These are phyloP conservation scores for Digitonthophagus gazella DNA, from an alignment of 2,888 invertebrate species.

Conservation along the genomic window DNA sequence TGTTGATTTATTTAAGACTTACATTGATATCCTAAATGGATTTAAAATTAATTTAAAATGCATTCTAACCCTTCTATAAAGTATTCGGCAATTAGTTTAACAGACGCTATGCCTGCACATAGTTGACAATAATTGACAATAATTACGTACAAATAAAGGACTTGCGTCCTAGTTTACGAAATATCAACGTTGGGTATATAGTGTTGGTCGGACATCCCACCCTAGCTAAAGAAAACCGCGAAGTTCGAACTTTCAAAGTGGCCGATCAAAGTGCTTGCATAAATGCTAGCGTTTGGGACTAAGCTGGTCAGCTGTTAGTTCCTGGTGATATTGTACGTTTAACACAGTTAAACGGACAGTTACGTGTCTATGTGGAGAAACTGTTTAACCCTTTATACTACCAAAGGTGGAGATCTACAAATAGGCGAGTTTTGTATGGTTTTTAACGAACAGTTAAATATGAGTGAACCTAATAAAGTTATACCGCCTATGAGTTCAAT, in stretches of 20 bases:
- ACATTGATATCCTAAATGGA: too few species aligned
- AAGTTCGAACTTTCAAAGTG: constrained; percentile 91
- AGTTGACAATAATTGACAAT: constrained; percentile 58
- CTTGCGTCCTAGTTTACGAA: constrained; percentile 87
- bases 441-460: constrained; percentile 88
- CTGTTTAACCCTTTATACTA: constrained; percentile 88
- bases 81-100: too few species aligned
- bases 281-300: constrained; percentile 96
- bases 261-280: constrained; percentile 89
- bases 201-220: constrained; percentile 86
- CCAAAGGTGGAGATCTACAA: constrained; percentile 89
- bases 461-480: constrained; percentile 86
- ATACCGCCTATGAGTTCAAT: constrained; percentile 45
- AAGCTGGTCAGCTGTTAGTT: constrained; percentile 82
- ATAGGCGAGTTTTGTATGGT: constrained; percentile 95
- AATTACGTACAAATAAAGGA: constrained; percentile 74
- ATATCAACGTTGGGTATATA: constrained; percentile 88
- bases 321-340: constrained; percentile 90
- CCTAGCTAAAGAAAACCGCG: constrained; percentile 91
- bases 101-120: too few species aligned
- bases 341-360: constrained; percentile 81
- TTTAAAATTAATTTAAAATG: too few species aligned
- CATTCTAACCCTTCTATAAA: too few species aligned
- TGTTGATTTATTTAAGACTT: too few species aligned
- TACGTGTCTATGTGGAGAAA: constrained; percentile 88